Evolutionary conservation across 2,888 invertebrate genomes (phyloP).

Genomic region (Leucophenga montana): DNA sequence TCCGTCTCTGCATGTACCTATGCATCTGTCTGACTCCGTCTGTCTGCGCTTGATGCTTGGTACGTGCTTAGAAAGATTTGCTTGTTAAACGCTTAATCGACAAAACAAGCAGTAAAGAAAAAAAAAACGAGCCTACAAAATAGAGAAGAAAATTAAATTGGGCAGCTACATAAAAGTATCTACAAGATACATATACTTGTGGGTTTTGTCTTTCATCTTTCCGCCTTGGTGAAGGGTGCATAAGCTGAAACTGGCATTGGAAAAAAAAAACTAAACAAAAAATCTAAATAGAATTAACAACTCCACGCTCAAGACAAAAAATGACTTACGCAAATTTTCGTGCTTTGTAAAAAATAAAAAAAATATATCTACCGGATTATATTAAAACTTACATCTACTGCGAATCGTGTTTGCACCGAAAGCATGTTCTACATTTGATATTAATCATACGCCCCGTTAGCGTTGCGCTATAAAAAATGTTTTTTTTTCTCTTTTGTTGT

Average conservation of each 20-base stretch:
- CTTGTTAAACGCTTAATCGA: conserved; percentile 11
- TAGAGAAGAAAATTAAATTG: conserved; percentile 8
- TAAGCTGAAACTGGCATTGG: neutral
- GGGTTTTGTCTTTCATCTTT: conserved; percentile 10
- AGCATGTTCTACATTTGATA: conserved; percentile 5
- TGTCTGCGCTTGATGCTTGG: conserved; percentile 13
- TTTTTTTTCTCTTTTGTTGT: no score
- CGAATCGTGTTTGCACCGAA: neutral
- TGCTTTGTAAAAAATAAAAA: neutral
- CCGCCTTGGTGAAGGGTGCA: conserved; percentile 14
- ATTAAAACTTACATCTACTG: neutral
- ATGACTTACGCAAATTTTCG: conserved; percentile 17
- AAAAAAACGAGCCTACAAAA: neutral
- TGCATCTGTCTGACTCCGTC: no score
- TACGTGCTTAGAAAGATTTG: conserved; percentile 21
- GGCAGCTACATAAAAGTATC: neutral
- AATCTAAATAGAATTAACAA: neutral
- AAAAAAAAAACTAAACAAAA: neutral
- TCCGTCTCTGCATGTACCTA: no score
- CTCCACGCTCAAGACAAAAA: neutral
- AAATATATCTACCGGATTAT: no score
- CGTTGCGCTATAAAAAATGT: neutral
- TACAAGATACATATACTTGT: conserved; percentile 3
- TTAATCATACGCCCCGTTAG: conserved; percentile 14
- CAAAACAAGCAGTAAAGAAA: neutral